Base-by-base conservation (phyloP, 2,888 invertebrate species). In the Plagodis pulveraria region DNA sequence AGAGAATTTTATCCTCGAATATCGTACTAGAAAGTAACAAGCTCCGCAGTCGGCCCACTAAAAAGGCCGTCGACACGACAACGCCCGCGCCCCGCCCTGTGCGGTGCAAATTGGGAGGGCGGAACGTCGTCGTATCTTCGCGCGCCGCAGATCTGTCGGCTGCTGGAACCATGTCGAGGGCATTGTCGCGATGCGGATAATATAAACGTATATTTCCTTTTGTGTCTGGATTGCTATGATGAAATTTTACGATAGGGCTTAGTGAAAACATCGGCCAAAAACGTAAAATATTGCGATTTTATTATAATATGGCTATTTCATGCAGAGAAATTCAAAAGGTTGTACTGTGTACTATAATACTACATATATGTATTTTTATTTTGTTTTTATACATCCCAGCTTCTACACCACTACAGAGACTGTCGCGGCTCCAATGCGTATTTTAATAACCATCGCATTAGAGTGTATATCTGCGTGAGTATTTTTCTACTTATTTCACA, bases 21-120 rank as follows among this genome's bases (percentile, higher is more conserved):
- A 65, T 62, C 36, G 9, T 40, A 56, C 57, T 59, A 63, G 63
- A 58, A 58, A 55, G 63, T 63, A 66, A 62, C 65, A 63, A 63
- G 65, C 65, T 50, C 52, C 55, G 56, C 58, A 65, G 62, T 49
- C 56, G 66, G 65, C 70, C 73, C 67, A 71, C 75, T 80, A 76
- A 74, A 77, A 70, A 76, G 78, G 77, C 76, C 75, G 81, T 72
- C 72, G 70, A 75, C 80, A 83, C 78, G 69, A 74, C 80, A 82
- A 77, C 72, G 73, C 68, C 22, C 22, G 22, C 22, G 22, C 22
- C n/a, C 78, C 73, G 71, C 74, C 73, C 71, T 66, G 68, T 70
- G 65, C 65, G 64, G 71, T 69, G 71, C 70, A 73, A 75, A 76
- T 77, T 73, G 78, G 76, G 73, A 73, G 74, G 75, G 78, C 73